Evolutionary conservation across 2,888 invertebrate species (phyloP).

Genomic region (Anthrax anthrax): DNA sequence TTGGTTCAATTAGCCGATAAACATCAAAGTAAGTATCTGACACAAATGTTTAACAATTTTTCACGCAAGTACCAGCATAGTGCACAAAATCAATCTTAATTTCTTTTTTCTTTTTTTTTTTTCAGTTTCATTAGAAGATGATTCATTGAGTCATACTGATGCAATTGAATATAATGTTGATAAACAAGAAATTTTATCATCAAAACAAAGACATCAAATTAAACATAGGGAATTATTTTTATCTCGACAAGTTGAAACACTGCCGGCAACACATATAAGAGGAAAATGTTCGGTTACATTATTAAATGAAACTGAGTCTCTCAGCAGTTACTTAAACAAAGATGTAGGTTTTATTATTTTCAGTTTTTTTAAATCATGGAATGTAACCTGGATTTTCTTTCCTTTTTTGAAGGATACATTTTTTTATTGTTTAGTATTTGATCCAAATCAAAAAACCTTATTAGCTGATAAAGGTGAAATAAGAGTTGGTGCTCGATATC

Average conservation of each 20-base stretch:
- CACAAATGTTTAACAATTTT: too few species aligned
- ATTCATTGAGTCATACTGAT: slow-evolving; percentile 34
- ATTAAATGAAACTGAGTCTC: slow-evolving; percentile 96
- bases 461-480: slow-evolving; percentile 98
- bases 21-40: slow-evolving; percentile 83
- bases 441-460: slow-evolving; percentile 96
- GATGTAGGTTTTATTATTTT: too few species aligned
- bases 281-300: slow-evolving; percentile 98
- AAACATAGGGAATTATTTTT: slow-evolving; percentile 97
- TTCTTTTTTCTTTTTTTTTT: neutral
- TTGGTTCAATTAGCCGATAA: slow-evolving; percentile 96
- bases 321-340: slow-evolving; percentile 91
- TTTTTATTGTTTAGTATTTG: slow-evolving; percentile 99
- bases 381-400: slow-evolving; percentile 23
- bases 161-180: slow-evolving; percentile 26
- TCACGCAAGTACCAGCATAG: too few species aligned
- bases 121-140: slow-evolving; percentile 55
- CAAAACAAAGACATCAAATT: slow-evolving; percentile 86
- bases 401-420: slow-evolving; percentile 73
- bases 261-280: slow-evolving; percentile 97
- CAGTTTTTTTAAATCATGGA: too few species aligned
- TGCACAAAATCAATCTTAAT: too few species aligned
- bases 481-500: slow-evolving; percentile 83
- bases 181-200: slow-evolving; percentile 50
- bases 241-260: slow-evolving; percentile 92